These are phyloP conservation scores for Suillia variegata DNA, from an alignment of 2,888 invertebrate species.

Conservation along the genomic window DNA sequence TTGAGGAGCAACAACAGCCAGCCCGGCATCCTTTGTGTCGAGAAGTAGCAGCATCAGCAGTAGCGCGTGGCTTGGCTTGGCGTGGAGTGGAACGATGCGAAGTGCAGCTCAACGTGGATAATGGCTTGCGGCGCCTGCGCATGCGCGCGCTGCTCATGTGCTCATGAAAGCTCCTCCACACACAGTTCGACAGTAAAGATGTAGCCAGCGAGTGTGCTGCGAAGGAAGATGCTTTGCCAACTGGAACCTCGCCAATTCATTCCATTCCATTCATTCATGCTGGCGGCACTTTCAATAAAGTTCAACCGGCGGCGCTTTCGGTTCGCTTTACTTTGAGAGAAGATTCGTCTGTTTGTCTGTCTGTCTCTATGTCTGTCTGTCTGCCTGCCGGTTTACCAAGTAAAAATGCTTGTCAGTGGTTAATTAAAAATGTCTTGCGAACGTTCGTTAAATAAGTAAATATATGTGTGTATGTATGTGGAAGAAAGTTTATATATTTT, in stretches of 20 bases:
- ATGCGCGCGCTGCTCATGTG: not conserved
- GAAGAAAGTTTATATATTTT: too few relatives aligned
- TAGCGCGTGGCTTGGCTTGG: not conserved
- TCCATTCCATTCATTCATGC: not conserved
- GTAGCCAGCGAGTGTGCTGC: not conserved
- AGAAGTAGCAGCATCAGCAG: not conserved
- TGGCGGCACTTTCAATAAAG: slow-evolving; percentile 7
- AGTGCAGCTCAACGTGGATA: not conserved
- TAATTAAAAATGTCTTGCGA: too few relatives aligned
- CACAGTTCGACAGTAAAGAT: not conserved
- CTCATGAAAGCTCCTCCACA: too few relatives aligned
- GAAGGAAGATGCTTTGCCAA: too few relatives aligned
- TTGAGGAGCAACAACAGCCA: not conserved
- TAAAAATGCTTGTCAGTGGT: too few relatives aligned
- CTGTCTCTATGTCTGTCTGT: too few relatives aligned
- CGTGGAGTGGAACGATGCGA: not conserved
- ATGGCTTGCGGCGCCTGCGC: not conserved
- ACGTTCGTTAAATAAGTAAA: too few relatives aligned
- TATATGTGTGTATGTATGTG: too few relatives aligned
- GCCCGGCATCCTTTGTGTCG: not conserved
- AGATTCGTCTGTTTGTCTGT: too few relatives aligned
- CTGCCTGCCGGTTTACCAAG: too few relatives aligned
- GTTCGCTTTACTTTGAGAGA: too few relatives aligned
- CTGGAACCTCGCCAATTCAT: too few relatives aligned
- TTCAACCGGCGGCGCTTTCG: slow-evolving; percentile 1